phyloP scores from a whole-genome alignment of 2,797 vertebrate genomes.

The Euthynnus affinis region DNA sequence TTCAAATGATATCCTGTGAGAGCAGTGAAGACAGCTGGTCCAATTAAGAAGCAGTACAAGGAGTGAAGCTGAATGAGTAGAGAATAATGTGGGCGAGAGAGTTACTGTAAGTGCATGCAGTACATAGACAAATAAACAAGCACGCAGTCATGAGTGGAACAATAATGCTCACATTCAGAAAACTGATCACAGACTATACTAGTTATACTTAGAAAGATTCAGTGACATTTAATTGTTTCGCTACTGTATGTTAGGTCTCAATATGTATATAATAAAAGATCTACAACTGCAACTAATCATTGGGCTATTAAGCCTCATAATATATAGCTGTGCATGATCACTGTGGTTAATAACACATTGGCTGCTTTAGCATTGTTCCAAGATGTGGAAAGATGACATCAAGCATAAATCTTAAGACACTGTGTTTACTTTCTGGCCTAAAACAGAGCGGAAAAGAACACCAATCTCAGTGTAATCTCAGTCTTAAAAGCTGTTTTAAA shows the following conservation, averaged over 20 bases:
- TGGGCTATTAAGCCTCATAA: background rate
- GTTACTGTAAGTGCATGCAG: too few species aligned
- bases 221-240: too few species aligned
- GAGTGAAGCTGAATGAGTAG: background rate
- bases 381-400: constrained; percentile 5
- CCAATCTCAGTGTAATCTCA: constrained; percentile 25
- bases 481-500: constrained; percentile 14
- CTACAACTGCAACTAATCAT: constrained; percentile 4
- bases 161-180: background rate
- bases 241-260: background rate
- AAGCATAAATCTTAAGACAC: constrained; percentile 15
- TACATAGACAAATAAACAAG: background rate
- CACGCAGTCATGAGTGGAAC: background rate
- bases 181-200: background rate
- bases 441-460: constrained; percentile 20
- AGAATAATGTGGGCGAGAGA: too few species aligned
- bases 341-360: constrained; percentile 17
- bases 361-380: background rate
- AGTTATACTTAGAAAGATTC: too few species aligned
- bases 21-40: constrained; percentile 7
- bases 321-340: constrained; percentile 13
- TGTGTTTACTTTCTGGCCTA: background rate
- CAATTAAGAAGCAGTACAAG: constrained; percentile 15
- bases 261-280: background rate
- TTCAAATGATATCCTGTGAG: constrained; percentile 12